Base-by-base conservation (phyloP, 1,140 invertebrate species). In the Rhynchophorus ferrugineus region DNA sequence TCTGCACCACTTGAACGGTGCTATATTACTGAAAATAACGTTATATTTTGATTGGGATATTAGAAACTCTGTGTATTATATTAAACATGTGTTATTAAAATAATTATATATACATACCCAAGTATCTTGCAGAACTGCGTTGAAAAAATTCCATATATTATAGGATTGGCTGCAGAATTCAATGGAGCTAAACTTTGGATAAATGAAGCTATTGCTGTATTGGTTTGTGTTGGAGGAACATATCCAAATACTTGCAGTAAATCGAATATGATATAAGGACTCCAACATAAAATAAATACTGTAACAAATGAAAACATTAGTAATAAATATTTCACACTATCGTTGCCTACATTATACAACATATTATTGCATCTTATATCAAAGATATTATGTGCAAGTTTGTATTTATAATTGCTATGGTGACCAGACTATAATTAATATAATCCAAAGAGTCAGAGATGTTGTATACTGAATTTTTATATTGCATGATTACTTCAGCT, bases 221-320 rank as follows among this genome's bases (percentile, higher is more conserved):
- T 87, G 0, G 81, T 84, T 63, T 91, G 85, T 0, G 84, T 88
- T 39, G 75, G 71, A 0, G 89, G 87, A 42, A 96, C 80, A 62
- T 84, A 81, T 8, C 82, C 87, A 69, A 85, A 96, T 33, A 95
- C 89, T 80, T 94, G 89, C 1, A 96, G 78, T 14, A 96, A 71
- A 70, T 95, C 91, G 69, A 93, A 96, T 16, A 96, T 77, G 65
- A 96, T 91, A 69, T 93, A 97, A 0, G 94, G 94, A 54, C 89
- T 92, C 92, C 93, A 96, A 73, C 93, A 96, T 1, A 95, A 63
- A 49, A 96, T 87, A 70, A 96, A 97, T 8, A 94, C 92, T 95
- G 79, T 11, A 78, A 78, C 33, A 45, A 38, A n/a, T n/a, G n/a
- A n/a, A n/a, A n/a, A n/a, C n/a, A n/a, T n/a, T n/a, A n/a, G n/a